phyloP scores from a whole-genome alignment of 2,888 invertebrate species.

The Drosophila kokeensis region DNA sequence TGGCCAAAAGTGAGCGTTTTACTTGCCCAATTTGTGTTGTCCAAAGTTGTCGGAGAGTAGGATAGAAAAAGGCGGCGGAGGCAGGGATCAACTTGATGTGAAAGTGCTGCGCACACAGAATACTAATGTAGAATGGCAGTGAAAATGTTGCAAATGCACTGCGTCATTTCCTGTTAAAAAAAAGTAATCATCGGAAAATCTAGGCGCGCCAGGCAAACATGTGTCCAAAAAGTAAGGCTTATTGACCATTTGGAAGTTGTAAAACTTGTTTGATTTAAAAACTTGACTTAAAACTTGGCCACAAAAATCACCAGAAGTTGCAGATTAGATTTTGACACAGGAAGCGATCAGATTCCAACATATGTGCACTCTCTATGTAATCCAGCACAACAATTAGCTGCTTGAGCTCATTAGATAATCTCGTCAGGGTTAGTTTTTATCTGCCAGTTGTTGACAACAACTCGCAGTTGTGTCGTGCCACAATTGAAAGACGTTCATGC shows the following conservation, averaged over 20 bases:
- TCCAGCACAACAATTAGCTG: neutral
- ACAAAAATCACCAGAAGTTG: neutral
- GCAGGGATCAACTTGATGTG: constrained; percentile 55
- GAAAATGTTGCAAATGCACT: constrained; percentile 40
- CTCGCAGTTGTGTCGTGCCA: neutral
- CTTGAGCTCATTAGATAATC: constrained; percentile 5
- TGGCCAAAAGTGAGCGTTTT: constrained; percentile 76
- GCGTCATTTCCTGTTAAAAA: constrained; percentile 63
- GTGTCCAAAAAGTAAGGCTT: constrained; percentile 21
- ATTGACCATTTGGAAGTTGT: constrained; percentile 13
- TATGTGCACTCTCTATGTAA: neutral
- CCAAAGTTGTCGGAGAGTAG: constrained; percentile 72
- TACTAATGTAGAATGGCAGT: constrained; percentile 55
- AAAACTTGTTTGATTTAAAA: constrained; percentile 17
- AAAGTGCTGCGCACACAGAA: constrained; percentile 64
- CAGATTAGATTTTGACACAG: neutral
- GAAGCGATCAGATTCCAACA: neutral
- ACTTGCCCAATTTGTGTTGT: constrained; percentile 71
- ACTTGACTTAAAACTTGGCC: constrained; percentile 1
- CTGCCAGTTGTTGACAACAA: neutral
- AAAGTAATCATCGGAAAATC: constrained; percentile 8
- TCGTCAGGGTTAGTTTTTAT: constrained; percentile 13
- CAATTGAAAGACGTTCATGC: constrained; percentile 36
- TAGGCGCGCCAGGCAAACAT: constrained; percentile 1
- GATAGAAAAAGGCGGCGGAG: constrained; percentile 27